Percentiles rank a stretch among this genome's conserved stretches.
These are phyloP conservation scores for Lasioglossum morio DNA, from an alignment of 2,888 invertebrate species.

Conservation along the genomic window DNA sequence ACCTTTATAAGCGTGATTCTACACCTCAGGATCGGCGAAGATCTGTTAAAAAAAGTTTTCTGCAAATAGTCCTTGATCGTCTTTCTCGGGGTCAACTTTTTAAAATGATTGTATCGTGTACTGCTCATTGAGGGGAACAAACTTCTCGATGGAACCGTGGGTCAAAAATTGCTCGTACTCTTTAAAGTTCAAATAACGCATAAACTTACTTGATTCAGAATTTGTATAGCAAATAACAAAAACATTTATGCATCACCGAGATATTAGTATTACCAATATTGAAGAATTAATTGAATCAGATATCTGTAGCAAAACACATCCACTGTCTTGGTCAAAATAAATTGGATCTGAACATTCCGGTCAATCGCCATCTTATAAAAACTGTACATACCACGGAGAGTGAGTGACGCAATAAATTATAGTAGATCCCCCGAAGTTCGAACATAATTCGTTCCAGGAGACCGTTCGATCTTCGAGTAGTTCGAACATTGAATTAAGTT, in stretches of 20 bases:
- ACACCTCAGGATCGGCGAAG: too few species aligned
- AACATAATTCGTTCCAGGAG: not conserved
- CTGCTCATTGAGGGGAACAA: too few species aligned
- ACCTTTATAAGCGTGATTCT: too few species aligned
- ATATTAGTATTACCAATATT: not conserved
- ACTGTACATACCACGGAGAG: not conserved
- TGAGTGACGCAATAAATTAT: not conserved
- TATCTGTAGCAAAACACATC: not conserved
- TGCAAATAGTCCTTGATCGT: too few species aligned
- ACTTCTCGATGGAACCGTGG: too few species aligned
- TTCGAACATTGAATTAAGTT: not conserved
- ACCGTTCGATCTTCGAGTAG: not conserved
- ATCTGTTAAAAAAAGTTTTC: too few species aligned
- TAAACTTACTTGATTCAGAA: too few species aligned
- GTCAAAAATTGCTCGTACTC: too few species aligned
- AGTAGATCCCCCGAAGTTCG: not conserved
- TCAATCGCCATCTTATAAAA: not conserved
- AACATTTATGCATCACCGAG: not conserved
- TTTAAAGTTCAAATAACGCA: too few species aligned
- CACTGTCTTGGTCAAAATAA: not conserved
- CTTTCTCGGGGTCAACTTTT: too few species aligned
- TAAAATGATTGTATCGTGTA: too few species aligned
- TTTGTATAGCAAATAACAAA: not conserved
- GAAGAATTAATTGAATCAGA: not conserved
- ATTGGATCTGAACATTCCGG: not conserved